Evolutionary conservation across 2,113 vertebrate species (phyloP).

Genomic region (Empidonax alnorum): DNA sequence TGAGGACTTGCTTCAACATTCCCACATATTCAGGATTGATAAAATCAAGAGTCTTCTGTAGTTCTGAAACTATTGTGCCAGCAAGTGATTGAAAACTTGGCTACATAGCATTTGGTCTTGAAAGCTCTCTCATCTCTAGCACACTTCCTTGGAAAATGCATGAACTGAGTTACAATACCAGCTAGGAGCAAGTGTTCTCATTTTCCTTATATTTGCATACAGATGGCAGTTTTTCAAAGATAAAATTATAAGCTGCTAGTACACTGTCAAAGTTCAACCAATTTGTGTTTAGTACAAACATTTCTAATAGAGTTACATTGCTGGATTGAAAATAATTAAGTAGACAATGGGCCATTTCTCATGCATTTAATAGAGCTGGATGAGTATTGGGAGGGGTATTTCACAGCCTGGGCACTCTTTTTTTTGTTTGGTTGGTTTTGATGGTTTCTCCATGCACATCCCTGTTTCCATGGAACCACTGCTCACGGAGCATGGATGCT

Average conservation of each 20-base stretch:
- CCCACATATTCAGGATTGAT: background rate
- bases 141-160: background rate
- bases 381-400: background rate
- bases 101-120: background rate
- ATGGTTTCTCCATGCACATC: background rate
- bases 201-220: conserved; percentile 20
- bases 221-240: conserved; percentile 9
- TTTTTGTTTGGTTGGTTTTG: background rate
- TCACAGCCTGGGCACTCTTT: background rate
- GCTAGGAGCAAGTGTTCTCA: background rate
- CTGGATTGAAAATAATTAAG: background rate
- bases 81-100: background rate
- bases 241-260: conserved; percentile 35
- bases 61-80: background rate
- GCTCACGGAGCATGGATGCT: background rate
- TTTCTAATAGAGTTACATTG: background rate
- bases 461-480: background rate
- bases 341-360: background rate
- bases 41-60: background rate
- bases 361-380: background rate
- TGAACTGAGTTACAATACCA: background rate
- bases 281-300: background rate
- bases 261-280: conserved; percentile 30
- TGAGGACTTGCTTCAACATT: background rate
- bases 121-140: background rate